Conservation (phyloP, 2,888 invertebrate genomes). For the Argyresthia goedartella region DNA sequence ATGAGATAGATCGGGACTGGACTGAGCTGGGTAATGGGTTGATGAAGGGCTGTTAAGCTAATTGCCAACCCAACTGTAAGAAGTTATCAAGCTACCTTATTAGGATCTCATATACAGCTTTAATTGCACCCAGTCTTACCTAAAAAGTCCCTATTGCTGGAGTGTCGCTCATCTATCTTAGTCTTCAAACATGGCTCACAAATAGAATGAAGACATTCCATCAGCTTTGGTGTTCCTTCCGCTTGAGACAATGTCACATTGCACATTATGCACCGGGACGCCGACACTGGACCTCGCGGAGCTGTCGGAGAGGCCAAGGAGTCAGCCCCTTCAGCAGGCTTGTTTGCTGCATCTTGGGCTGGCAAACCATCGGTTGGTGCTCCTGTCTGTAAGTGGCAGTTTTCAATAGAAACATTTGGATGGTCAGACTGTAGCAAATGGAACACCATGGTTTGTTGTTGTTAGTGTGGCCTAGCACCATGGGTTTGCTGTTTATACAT, state of each 20-base stretch:
- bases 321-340: constrained; percentile 36
- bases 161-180: constrained; percentile 68
- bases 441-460: background rate
- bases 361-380: constrained; percentile 4
- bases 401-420: background rate
- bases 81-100: too few relatives aligned
- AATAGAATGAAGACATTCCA: constrained; percentile 90
- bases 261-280: constrained; percentile 71
- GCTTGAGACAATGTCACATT: constrained; percentile 30
- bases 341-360: constrained; percentile 3
- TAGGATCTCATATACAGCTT: too few relatives aligned
- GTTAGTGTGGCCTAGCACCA: background rate
- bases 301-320: constrained; percentile 46
- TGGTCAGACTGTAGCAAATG: background rate
- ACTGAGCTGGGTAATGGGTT: too few relatives aligned
- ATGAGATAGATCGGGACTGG: too few relatives aligned
- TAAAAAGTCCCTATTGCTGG: constrained; percentile 44
- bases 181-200: constrained; percentile 82
- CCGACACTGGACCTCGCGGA: constrained; percentile 28
- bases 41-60: too few relatives aligned
- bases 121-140: constrained; percentile 29
- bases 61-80: too few relatives aligned
- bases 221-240: constrained; percentile 78
- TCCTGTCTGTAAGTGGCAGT: background rate
- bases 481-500: too few relatives aligned